Evolutionary conservation across 2,113 vertebrate species (phyloP), one percentile per base, ranked within the genome.

Genomic region (Pterophyllum scalare): DNA sequence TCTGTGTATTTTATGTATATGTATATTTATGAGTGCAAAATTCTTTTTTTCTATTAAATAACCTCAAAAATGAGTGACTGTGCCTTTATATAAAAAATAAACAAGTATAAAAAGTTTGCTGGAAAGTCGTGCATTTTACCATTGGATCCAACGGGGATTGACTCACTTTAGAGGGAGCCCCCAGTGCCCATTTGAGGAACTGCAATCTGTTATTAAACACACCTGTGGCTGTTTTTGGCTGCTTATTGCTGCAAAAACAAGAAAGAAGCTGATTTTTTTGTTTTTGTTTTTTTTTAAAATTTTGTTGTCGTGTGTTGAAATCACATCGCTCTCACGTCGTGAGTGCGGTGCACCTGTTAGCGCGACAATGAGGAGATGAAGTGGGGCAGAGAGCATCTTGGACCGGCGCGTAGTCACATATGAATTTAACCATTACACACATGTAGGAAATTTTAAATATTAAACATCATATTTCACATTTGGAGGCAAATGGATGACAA

Each of bases 61-160:
- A 33, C 31, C 31, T 7, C 6, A 33, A 33, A 33, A 33, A 33
- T 33, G 31, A 33, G 6, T 7, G 31, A 7, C 31, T 33, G 6
- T 33, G 7, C 31, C 31, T 33, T 33, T 33, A 33, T 1, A 33
- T 33, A 7, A 33, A 33, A 33, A 28, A 28, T 28, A 28, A 2
- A 9, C 0, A 5, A 31, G 11, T 19, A 61, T 38, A 61, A 19
- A 19, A 28, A 35, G n/a, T 38, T 7, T 17, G 6, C 40, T 67
- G 22, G 3, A 5, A 67, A 67, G 0, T 49, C 15, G 3, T 26
- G 26, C 24, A 49, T 67, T 7, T 67, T 19, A 0, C 2, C 22
- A 7, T 10, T 2, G 35, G 15, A 19, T 14, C 6, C 46, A 17
- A 49, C 17, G 15, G 14, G 46, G 14, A 49, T 49, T 49, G 14